Base-by-base conservation (phyloP, 2,888 invertebrate genomes). In the Tiliacea aurago region DNA sequence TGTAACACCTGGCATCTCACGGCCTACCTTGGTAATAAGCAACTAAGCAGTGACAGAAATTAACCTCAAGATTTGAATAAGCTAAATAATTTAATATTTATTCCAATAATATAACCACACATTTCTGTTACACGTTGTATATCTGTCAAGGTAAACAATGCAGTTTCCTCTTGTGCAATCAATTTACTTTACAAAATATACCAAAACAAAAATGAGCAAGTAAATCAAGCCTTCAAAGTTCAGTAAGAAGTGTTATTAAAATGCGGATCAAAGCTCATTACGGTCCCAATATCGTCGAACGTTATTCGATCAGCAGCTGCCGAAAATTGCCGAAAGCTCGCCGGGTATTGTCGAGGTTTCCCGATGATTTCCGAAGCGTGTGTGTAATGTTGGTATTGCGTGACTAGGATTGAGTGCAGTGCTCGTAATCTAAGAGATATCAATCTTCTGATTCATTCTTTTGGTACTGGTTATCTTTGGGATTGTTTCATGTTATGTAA, bases 301-400 rank as follows among this genome's bases (percentile, higher is more conserved):
- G 71, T 61, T 78, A 78, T 78, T 73, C 75, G 75, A 81, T 85
- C 80, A 77, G 41, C 80, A 80, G 76, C 61, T 76, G 78, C 55
- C 49, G 78, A 78, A 62, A 37, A 78, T 76, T 70, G 10, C 33
- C 61, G 78, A 62, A 45, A n/a, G 13, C n/a, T 56, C 69, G 64
- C 70, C 65, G 80, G 73, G 56, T 49, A 61, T 65, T 66, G 6
- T 66, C 80, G 76, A 78, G 58, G 23, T 58, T 59, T 79, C 33
- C 73, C 78, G 73, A 71, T 18, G 0, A 47, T 47, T n/a, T 55
- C 67, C 82, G 84, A 82, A 81, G 63, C 66, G 41, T 43, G 73
- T 79, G 43, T 71, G 70, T 82, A 82, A 82, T 82, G 84, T 77
- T 68, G 13, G 58, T 73, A 70, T 82, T 66, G 82, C 82, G 84